A percentile compares a stretch with the other conserved stretches of the same genome.
phyloP scores from a whole-genome alignment of 2,888 invertebrate species.

The Calameuta idolon region DNA sequence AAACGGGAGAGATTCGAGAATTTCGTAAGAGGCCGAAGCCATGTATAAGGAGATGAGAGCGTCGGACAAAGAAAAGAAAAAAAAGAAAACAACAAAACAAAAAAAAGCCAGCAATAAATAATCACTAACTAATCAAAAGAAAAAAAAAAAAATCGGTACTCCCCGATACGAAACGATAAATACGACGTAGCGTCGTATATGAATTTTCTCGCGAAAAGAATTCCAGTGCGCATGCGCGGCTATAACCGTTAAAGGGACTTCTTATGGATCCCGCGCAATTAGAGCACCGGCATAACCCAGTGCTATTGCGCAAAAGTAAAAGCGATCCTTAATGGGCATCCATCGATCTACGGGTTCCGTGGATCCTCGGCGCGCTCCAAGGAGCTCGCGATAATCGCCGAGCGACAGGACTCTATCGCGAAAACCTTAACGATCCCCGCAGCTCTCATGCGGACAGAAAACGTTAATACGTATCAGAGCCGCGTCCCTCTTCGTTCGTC shows the following conservation, averaged over 20 bases:
- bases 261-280: background rate
- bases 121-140: background rate
- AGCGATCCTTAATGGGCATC: conserved; percentile 3
- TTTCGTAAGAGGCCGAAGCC: conserved; percentile 23
- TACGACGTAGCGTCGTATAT: background rate
- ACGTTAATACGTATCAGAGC: background rate
- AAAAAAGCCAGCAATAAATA: background rate
- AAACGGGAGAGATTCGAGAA: conserved; percentile 29
- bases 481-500: background rate
- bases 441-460: background rate
- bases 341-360: background rate
- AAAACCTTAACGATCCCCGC: background rate
- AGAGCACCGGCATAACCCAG: background rate
- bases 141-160: background rate
- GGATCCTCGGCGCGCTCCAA: background rate
- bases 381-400: background rate
- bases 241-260: background rate
- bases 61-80: background rate
- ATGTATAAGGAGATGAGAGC: background rate
- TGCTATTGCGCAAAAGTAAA: conserved; percentile 1
- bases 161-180: background rate
- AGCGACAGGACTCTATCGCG: background rate
- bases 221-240: background rate
- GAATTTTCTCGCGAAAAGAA: background rate
- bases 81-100: too few relatives aligned